Evolutionary conservation across 2,113 vertebrate genomes (phyloP), one percentile per base, ranked within the genome.

Genomic region (Sinocyclocheilus anshuiensis): DNA sequence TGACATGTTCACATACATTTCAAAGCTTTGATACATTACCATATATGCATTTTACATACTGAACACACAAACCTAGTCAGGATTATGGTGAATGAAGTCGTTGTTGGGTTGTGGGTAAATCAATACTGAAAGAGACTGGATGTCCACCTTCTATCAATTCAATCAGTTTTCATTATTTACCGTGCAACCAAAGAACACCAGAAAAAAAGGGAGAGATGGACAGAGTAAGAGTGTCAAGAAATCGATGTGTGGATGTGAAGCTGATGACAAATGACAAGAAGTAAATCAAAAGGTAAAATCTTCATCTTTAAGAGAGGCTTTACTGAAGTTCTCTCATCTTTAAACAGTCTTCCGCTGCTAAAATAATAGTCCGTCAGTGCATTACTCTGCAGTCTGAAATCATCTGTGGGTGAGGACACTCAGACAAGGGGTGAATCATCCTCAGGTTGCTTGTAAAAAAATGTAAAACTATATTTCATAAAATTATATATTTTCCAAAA

Each of bases 391-490:
- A 55, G 50, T 55, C n/a, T 20, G 16, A 33, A 55, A 50, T n/a
- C 26, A 83, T 65, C 4, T 65, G 65, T 85, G 78, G 63, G 50
- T 79, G 72, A 84, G 81, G 48, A 81, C 24, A 83, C 2, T 59
- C 76, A 72, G 24, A 9, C 7, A 55, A 42, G 65, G 61, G 78
- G 67, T 87, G 77, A 86, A 63, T 86, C 59, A 53, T 74, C 85
- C 67, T 72, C 85, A 86, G 90, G 87, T 84, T 71, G 79, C 81
- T 65, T 65, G 11, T 63, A 13, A 63, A 61, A 61, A 10, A 22
- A 0, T 59, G 8, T 2, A 15, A 67, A 67, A 67, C 15, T 26
- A 1, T 67, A 16, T 29, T 29, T 26, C 4, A 29, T 42, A 1
- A 36, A 71, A 36, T 10, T 36, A 69, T 69, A 20, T 69, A 69